Percentiles rank a stretch among this genome's conserved stretches.
Evolutionary conservation across 2,888 invertebrate species (phyloP).

Genomic region (Spicauda simplicius): DNA sequence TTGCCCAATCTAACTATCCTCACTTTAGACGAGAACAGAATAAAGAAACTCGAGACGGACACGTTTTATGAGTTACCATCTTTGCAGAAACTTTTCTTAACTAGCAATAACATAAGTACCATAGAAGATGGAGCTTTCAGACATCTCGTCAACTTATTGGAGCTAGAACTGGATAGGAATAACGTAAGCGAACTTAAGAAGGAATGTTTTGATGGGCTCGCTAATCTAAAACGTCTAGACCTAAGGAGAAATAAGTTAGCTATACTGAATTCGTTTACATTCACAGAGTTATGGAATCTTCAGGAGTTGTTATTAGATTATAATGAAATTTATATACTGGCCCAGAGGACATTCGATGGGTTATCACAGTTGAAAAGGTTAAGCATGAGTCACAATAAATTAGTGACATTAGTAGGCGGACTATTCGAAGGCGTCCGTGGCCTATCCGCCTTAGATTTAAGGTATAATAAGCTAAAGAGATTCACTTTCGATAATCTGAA

Average conservation of each 20-base stretch:
- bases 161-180: slow-evolving; percentile 92
- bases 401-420: slow-evolving; percentile 88
- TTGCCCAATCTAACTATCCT: slow-evolving; percentile 88
- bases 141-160: slow-evolving; percentile 89
- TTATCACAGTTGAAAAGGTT: slow-evolving; percentile 89
- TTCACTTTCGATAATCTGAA: slow-evolving; percentile 90
- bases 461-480: slow-evolving; percentile 90
- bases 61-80: slow-evolving; percentile 90
- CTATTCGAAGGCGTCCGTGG: slow-evolving; percentile 89
- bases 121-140: slow-evolving; percentile 94
- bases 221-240: slow-evolving; percentile 89
- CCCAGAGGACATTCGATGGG: slow-evolving; percentile 91
- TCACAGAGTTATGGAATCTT: slow-evolving; percentile 90
- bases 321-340: slow-evolving; percentile 89
- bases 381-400: slow-evolving; percentile 90
- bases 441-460: slow-evolving; percentile 89
- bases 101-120: slow-evolving; percentile 93
- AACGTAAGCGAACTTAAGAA: slow-evolving; percentile 90
- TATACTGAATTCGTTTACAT: slow-evolving; percentile 90
- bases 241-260: slow-evolving; percentile 90
- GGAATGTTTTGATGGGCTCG: slow-evolving; percentile 91
- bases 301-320: slow-evolving; percentile 89
- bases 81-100: slow-evolving; percentile 90
- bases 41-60: slow-evolving; percentile 89
- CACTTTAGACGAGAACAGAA: slow-evolving; percentile 90